Conservation (phyloP, 2,888 invertebrate genomes). For the Andrena praecox region DNA sequence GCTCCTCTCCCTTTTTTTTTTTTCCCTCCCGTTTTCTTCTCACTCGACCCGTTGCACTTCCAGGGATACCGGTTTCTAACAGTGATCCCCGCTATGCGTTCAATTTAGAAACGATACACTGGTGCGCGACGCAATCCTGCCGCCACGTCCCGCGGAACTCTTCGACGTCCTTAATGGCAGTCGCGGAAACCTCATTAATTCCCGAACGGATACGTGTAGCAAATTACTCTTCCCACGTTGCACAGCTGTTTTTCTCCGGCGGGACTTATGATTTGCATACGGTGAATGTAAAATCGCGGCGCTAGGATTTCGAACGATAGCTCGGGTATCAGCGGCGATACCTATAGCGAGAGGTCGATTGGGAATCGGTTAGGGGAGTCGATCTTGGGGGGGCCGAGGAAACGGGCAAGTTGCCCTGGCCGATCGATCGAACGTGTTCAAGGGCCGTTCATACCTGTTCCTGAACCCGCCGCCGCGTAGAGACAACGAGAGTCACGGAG, state of each 20-base stretch:
- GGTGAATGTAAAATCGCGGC: background rate
- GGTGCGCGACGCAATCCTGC: slow-evolving; percentile 23
- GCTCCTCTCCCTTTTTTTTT: slow-evolving; percentile 15
- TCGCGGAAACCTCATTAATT: slow-evolving; percentile 20
- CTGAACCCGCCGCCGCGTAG: slow-evolving; percentile 70
- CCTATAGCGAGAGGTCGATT: background rate
- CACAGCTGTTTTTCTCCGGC: background rate
- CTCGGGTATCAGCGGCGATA: background rate
- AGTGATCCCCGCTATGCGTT: slow-evolving; percentile 3
- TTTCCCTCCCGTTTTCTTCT: slow-evolving; percentile 9
- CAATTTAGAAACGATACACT: slow-evolving; percentile 17
- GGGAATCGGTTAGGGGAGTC: background rate
- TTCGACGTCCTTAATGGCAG: background rate
- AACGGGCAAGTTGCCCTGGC: slow-evolving; percentile 59
- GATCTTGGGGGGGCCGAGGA: background rate
- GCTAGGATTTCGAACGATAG: background rate
- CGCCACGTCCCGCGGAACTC: background rate
- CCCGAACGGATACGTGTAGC: background rate
- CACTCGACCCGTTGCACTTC: background rate
- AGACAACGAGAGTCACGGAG: slow-evolving; percentile 77
- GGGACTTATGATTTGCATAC: background rate
- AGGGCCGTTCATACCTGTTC: slow-evolving; percentile 74
- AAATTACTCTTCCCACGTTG: background rate
- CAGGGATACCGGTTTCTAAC: slow-evolving; percentile 37
- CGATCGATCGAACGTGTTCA: slow-evolving; percentile 70